Evolutionary conservation across 2,797 vertebrate genomes (phyloP).

Genomic region (Moxostoma hubbsi): DNA sequence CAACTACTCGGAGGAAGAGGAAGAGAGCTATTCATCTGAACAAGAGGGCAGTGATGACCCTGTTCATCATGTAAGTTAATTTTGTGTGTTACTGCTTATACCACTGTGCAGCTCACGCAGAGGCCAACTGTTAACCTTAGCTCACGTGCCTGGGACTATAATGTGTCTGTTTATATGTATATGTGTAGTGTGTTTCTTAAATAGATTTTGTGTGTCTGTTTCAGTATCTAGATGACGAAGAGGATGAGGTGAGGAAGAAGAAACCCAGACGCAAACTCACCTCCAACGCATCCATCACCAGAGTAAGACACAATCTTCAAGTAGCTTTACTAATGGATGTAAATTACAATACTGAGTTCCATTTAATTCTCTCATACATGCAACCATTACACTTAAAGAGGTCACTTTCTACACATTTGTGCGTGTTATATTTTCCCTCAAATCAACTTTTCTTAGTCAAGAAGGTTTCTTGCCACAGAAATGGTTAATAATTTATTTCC

Average conservation of each 20-base stretch:
- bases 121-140: too few relatives aligned
- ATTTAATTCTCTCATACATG: conserved; percentile 6
- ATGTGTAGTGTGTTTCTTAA: not conserved
- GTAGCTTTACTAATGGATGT: conserved; percentile 29
- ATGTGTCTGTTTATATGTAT: conserved; percentile 12
- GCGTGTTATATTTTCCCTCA: too few relatives aligned
- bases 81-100: conserved; percentile 48
- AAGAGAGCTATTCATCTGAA: conserved; percentile 97
- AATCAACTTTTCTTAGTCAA: not conserved
- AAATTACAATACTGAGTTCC: conserved; percentile 27
- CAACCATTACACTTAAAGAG: conserved; percentile 12
- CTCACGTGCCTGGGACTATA: too few relatives aligned
- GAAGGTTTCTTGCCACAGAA: not conserved
- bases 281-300: conserved; percentile 87
- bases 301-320: conserved; percentile 71
- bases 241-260: conserved; percentile 95
- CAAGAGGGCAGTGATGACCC: conserved; percentile 97
- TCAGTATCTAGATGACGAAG: conserved; percentile 93
- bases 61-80: conserved; percentile 84
- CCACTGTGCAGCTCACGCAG: not conserved
- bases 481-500: too few relatives aligned
- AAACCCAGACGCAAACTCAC: conserved; percentile 91
- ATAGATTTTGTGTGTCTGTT: conserved; percentile 57
- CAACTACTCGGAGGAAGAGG: conserved; percentile 97
- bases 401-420: not conserved